These are phyloP conservation scores for Neogale vison DNA, from an alignment of 2,113 vertebrate genomes.

Conservation along the genomic window DNA sequence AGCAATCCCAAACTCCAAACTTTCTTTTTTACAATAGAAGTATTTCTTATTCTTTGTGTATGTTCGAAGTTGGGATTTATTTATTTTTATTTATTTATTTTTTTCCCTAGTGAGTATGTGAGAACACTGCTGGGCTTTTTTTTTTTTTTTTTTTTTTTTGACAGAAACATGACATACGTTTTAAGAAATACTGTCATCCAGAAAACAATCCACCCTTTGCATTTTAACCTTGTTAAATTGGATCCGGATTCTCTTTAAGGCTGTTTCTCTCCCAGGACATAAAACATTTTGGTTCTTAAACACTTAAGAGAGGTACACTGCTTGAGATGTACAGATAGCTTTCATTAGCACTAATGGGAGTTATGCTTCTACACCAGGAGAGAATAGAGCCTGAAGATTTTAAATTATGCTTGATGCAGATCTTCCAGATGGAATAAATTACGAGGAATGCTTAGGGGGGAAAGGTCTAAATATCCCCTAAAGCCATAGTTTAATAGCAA, in stretches of 20 bases:
- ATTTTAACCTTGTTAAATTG: slow-evolving; percentile 48
- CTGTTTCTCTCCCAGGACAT: background rate
- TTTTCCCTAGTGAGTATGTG: background rate
- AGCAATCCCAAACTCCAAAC: background rate
- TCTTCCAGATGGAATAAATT: slow-evolving; percentile 69
- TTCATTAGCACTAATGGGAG: slow-evolving; percentile 57
- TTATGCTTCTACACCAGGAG: background rate
- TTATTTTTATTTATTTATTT: background rate
- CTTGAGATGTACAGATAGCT: slow-evolving; percentile 47
- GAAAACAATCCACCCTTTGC: slow-evolving; percentile 19
- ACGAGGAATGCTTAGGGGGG: background rate
- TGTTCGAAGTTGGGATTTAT: background rate
- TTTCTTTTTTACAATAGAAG: slow-evolving; percentile 37
- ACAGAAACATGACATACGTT: slow-evolving; percentile 19
- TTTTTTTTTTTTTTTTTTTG: background rate
- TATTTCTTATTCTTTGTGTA: slow-evolving; percentile 29
- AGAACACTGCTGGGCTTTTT: background rate
- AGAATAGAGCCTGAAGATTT: slow-evolving; percentile 36
- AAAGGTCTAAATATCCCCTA: background rate
- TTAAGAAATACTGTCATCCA: background rate
- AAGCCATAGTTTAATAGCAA: slow-evolving; percentile 54
- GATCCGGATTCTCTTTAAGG: slow-evolving; percentile 7
- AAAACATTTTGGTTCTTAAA: slow-evolving; percentile 45
- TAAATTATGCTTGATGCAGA: slow-evolving; percentile 36
- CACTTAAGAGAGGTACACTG: background rate